phyloP scores from a whole-genome alignment of 2,113 vertebrate species.

The Nibea albiflora region DNA sequence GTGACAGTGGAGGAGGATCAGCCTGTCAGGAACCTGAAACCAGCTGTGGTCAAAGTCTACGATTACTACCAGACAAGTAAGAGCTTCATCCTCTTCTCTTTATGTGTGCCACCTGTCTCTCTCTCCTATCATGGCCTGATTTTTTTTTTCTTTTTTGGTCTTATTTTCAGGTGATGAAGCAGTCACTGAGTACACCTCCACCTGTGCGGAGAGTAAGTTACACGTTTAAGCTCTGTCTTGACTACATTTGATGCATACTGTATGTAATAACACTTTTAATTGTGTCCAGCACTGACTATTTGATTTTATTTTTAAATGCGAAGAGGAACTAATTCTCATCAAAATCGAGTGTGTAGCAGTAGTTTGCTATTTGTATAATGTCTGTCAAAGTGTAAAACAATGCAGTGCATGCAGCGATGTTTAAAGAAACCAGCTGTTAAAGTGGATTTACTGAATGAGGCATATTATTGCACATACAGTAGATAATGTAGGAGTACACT shows the following conservation, averaged over 20 bases:
- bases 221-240: background rate
- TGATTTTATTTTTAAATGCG: too few relatives aligned
- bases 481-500: too few relatives aligned
- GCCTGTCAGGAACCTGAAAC: constrained; percentile 85
- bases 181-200: constrained; percentile 74
- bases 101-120: background rate
- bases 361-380: background rate
- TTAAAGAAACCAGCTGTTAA: too few relatives aligned
- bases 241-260: background rate
- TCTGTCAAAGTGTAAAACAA: background rate
- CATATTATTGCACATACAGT: too few relatives aligned
- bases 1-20: constrained; percentile 81
- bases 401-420: too few relatives aligned
- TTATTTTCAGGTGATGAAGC: constrained; percentile 74
- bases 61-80: constrained; percentile 91
- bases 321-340: background rate
- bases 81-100: constrained; percentile 11
- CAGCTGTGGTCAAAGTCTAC: constrained; percentile 87
- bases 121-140: too few relatives aligned
- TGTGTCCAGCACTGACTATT: background rate
- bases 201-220: constrained; percentile 76
- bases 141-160: background rate
- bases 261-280: background rate
- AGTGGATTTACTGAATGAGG: too few relatives aligned
- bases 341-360: background rate